Evolutionary conservation across 2,113 vertebrate species (phyloP), one percentile per base, ranked within the genome.

Genomic region (Ctenomys sociabilis): DNA sequence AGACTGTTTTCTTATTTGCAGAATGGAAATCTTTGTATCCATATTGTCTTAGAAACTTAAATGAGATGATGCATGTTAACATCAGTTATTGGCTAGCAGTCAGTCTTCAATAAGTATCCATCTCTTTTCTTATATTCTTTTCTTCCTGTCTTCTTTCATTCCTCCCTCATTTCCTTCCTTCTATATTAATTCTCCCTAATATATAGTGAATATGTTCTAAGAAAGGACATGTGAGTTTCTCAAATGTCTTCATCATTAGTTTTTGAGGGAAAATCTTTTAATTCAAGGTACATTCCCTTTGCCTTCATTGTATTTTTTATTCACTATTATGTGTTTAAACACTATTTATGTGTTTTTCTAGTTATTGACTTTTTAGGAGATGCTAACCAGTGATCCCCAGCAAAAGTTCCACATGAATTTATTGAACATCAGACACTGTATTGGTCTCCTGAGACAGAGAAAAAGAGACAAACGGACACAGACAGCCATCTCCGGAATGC

Each of bases 21-120:
- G 75, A 92, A 92, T 54, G 11, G 66, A 93, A 92, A 70, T 88
- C 1, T 54, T 95, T 85, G 7, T 7, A 26, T 80, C 13, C 14
- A 12, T 57, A 24, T 80, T 75, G 30, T 9, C 40, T 90, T 92
- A 90, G 75, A 5, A 84, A 88, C 49, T 72, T 93, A 92, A 92
- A 21, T 49, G 13, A 64, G 28, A 88, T 43, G 70, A 66, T 88
- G 1, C 3, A 78, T 57, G 57, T 35, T 88, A 85, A 22, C 43
- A 77, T 70, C 54, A 61, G 35, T 63, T 49, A 86, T n/a, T 93
- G 73, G 89, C 43, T 91, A 40, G 9, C 43, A n/a, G 11, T 40
- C 54, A 40, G 40, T 87, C 26, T 6, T 87, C 21, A 84, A 63
- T 43, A 90, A 64, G 43, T 93, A 59, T 40, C 80, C 11, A 73